These are phyloP conservation scores for Oscheius onirici DNA, from an alignment of 2,888 invertebrate species.

Conservation along the genomic window DNA sequence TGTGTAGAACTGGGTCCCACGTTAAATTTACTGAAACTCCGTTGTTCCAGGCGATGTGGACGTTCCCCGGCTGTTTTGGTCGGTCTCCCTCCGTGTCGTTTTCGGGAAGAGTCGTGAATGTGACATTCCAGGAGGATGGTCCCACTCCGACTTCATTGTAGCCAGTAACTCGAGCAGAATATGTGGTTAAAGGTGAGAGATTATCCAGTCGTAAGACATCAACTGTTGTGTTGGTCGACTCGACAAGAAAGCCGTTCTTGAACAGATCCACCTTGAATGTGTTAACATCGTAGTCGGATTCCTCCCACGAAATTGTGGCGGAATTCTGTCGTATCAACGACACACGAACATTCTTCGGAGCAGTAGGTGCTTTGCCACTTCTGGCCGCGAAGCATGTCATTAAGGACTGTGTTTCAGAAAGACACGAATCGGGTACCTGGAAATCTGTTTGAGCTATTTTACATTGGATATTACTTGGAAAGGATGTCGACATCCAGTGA, in stretches of 20 bases:
- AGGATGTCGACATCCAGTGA: slow-evolving; percentile 55
- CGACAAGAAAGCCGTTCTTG: slow-evolving; percentile 32
- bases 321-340: slow-evolving; percentile 41
- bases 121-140: slow-evolving; percentile 55
- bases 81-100: slow-evolving; percentile 33
- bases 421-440: slow-evolving; percentile 39
- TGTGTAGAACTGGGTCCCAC: slow-evolving; percentile 45
- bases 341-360: slow-evolving; percentile 44
- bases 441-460: neutral
- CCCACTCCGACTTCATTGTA: slow-evolving; percentile 35
- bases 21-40: slow-evolving; percentile 55
- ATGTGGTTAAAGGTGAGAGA: slow-evolving; percentile 35
- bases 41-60: slow-evolving; percentile 53
- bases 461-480: slow-evolving; percentile 36
- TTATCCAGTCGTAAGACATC: slow-evolving; percentile 43
- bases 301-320: slow-evolving; percentile 47
- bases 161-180: slow-evolving; percentile 23
- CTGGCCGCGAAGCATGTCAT: slow-evolving; percentile 41
- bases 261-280: slow-evolving; percentile 41
- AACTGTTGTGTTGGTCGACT: slow-evolving; percentile 42
- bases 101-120: slow-evolving; percentile 47
- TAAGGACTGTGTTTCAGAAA: slow-evolving; percentile 13
- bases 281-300: slow-evolving; percentile 40
- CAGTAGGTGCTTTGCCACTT: slow-evolving; percentile 12
- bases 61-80: slow-evolving; percentile 46